Base-by-base conservation (phyloP, 2,888 invertebrate genomes). In the Tetramorium bicarinatum region DNA sequence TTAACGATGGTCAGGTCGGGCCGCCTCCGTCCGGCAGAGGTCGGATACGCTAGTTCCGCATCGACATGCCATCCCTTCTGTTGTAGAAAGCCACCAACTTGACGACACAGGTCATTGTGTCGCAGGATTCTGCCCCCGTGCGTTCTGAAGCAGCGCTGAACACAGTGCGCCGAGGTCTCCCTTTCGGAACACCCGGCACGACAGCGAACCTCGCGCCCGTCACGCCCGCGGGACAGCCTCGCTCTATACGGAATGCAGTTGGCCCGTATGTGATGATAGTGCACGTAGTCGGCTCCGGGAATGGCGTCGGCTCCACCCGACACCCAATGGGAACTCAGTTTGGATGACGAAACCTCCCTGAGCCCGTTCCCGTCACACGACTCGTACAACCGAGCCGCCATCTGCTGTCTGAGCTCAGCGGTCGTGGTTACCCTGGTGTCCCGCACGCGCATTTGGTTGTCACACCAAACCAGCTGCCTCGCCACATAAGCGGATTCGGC, bases 41-140 rank as follows among this genome's bases (percentile, higher is more conserved):
- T 69, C 69, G 69, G 15, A 49, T 49, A 69, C 29, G 69, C 69
- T 18, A 49, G 7, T 18, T 69, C 49, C 69, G 47, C 49, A 47
- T 69, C 67, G 69, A 69, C 69, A 29, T 49, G 69, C 69, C 69
- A 69, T 69, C 69, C 69, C 49, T 49, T 49, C 69, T 69, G 69
- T 11, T 49, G 15, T 11, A 69, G 18, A 4, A 49, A 69, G 15
- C 49, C 49, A 34, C 49, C 49, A 3, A 67, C 47, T 47, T n/a
- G 67, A 67, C 67, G 67, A 29, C 66, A 66, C 21, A 66, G 66
- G 21, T 66, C 44, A 44, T 66, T n/a, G 1, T 66, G 66, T 2
- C 44, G 66, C n/a, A 66, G 44, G 13, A 66, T 66, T n/a, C 66
- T 66, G 6, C 25, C 25, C 25, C 0, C 25, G 25, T 25, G 25